Base-by-base conservation (phyloP, 2,888 invertebrate genomes). In the Yponomeuta evonymella region DNA sequence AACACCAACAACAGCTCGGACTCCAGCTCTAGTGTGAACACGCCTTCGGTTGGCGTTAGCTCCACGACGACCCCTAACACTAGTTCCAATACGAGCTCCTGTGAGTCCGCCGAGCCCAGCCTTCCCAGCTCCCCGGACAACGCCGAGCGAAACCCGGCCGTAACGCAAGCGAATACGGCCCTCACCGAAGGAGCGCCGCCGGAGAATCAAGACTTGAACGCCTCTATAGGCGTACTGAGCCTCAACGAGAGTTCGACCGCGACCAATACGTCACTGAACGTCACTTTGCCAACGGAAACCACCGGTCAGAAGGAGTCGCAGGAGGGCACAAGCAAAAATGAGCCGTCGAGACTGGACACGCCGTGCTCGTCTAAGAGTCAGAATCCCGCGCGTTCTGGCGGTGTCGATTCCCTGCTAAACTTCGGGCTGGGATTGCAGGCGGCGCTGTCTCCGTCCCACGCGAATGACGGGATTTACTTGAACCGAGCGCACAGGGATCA, bases 41-140 rank as follows among this genome's bases (percentile, higher is more conserved):
- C 94, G 0, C 87, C 89, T 0, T 88, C 90, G 0, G 82, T 91
- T 0, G 93, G 93, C 0, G 93, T 92, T n/a, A 95, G 95, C 74
- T 95, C 95, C 0, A 94, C 94, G 0, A 94, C 94, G 0, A 95
- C 95, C 0, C 95, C 95, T 0, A 95, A 95, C 30, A 94, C 94
- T 0, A 95, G 95, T 70, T 95, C 95, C 0, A 94, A 95, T 73
- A 94, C 95, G 0, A 96, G 95, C 77, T 95, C 95, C 36, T 95
- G 96, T 30, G 91, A 90, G 65, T 95, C 95, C 79, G 95, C 95
- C 8, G 95, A 95, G 48, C 95, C 96, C 0, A 95, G 95, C 74
- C 94, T 96, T 71, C 96, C 96, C 0, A 94, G 95, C 67, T 94
- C 94, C 0, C 95, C 94, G 0, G 94, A 91, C 29, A 86, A 85